A percentile compares a stretch with the other conserved stretches of the same genome.
Evolutionary conservation across 2,113 vertebrate genomes (phyloP).

Genomic region (Indicator maculatus): DNA sequence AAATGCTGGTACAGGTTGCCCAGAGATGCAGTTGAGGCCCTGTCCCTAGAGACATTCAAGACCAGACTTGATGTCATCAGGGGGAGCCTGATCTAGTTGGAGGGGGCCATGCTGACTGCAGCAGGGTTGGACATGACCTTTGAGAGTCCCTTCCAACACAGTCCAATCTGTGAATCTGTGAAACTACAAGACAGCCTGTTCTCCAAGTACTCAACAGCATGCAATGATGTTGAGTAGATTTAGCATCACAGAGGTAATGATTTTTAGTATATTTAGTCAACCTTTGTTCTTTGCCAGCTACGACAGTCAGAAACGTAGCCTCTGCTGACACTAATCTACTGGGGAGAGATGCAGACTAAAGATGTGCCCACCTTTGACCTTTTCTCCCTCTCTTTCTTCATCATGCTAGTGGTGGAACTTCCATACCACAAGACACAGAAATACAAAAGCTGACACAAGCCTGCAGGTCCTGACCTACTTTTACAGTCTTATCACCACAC

Average conservation of each 20-base stretch:
- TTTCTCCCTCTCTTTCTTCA: background rate
- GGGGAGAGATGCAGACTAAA: background rate
- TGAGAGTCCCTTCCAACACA: no score
- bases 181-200: background rate
- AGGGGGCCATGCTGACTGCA: no score
- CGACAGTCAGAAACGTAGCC: background rate
- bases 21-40: no score
- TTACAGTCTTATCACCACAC: background rate
- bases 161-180: no score
- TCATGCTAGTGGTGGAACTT: background rate
- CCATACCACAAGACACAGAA: background rate
- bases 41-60: no score
- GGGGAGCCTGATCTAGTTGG: no score
- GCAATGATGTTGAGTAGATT: background rate
- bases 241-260: background rate
- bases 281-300: background rate
- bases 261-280: background rate
- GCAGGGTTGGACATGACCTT: no score
- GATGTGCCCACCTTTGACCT: background rate
- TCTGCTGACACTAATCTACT: background rate
- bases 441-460: background rate
- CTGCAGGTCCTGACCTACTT: background rate
- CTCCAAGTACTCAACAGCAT: background rate
- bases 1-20: no score
- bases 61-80: no score